Conservation (phyloP, 2,113 vertebrate genomes). For the Psammodynastes pulverulentus region DNA sequence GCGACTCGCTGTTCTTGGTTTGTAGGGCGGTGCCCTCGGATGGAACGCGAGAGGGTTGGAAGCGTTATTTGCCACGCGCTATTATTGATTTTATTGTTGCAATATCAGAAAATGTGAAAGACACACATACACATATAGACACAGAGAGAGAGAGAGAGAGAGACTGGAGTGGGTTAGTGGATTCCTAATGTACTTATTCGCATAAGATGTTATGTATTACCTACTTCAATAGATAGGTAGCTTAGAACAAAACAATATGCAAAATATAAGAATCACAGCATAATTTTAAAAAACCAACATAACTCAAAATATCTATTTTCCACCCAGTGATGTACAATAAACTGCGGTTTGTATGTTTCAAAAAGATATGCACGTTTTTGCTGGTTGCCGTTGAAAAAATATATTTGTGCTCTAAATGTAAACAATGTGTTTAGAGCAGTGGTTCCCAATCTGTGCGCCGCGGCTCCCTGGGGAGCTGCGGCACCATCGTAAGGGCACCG, state of each 20-base stretch:
- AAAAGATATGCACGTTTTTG: neutral
- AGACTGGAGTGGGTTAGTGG: neutral
- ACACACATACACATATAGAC: neutral
- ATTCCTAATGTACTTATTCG: neutral
- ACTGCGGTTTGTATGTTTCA: neutral
- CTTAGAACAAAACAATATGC: neutral
- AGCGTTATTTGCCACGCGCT: neutral
- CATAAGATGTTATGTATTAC: neutral
- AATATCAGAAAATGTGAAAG: neutral
- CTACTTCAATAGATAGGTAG: neutral
- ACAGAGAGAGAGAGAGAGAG: neutral
- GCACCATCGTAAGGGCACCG: no score
- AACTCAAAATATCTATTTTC: neutral
- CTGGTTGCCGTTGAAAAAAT: neutral
- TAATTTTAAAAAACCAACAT: neutral
- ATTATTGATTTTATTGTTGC: neutral
- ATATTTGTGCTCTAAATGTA: neutral
- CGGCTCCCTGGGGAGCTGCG: no score
- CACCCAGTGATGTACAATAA: neutral
- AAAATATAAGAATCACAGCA: neutral
- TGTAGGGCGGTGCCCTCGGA: neutral
- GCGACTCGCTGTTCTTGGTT: neutral
- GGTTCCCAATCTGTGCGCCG: no score
- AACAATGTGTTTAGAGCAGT: neutral
- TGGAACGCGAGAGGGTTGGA: neutral